These are phyloP conservation scores for Rotaria socialis DNA, from an alignment of 2,888 invertebrate genomes.

Conservation along the genomic window DNA sequence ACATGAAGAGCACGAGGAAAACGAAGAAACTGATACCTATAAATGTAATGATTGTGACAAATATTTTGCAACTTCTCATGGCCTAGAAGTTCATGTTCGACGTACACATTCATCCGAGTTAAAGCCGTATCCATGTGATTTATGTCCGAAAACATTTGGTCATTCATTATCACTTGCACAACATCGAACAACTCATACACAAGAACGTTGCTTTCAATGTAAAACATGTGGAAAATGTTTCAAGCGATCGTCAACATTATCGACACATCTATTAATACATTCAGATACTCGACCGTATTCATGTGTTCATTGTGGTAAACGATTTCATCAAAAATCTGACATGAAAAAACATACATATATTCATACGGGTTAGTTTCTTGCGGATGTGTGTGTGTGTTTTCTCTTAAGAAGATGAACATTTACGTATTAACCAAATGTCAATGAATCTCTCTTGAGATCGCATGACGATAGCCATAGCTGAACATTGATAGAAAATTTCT, in stretches of 20 bases:
- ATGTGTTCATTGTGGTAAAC: constrained; percentile 93
- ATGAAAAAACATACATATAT: constrained; percentile 99
- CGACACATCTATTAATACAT: constrained; percentile 93
- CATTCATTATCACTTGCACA: constrained; percentile 42
- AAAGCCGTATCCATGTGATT: constrained; percentile 40
- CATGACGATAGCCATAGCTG: constrained; percentile 5
- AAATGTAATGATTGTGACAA: constrained; percentile 45
- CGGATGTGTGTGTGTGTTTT: background rate
- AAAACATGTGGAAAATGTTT: constrained; percentile 94
- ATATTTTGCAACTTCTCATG: constrained; percentile 44
- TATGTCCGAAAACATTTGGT: constrained; percentile 45
- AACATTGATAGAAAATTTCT: background rate
- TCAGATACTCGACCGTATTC: constrained; percentile 93
- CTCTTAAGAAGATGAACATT: background rate
- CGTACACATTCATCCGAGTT: constrained; percentile 38
- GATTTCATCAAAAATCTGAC: constrained; percentile 97
- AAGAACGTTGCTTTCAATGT: constrained; percentile 62
- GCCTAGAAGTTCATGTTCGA: constrained; percentile 44
- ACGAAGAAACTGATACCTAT: background rate
- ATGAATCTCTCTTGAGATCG: background rate
- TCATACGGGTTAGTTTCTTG: constrained; percentile 69
- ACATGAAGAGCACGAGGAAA: background rate
- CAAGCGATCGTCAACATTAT: constrained; percentile 88
- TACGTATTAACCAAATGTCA: background rate
- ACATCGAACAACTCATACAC: constrained; percentile 42